These are phyloP conservation scores for Dermolepida albohirtum DNA, from an alignment of 2,888 invertebrate species.

Conservation along the genomic window DNA sequence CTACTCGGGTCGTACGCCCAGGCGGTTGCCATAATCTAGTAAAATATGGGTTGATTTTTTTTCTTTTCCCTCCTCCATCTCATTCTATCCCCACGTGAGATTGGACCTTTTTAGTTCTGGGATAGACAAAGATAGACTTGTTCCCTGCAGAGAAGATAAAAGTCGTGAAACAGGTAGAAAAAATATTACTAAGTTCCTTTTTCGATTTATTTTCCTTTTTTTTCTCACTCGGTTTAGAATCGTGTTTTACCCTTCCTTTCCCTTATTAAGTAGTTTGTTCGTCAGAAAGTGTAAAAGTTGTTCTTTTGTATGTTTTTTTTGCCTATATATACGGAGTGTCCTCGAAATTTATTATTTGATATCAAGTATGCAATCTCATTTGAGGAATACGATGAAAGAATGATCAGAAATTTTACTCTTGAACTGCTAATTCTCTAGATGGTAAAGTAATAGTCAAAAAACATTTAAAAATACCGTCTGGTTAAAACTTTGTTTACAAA, in stretches of 20 bases:
- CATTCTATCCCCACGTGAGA: neutral
- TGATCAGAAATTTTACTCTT: no score
- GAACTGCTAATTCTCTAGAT: no score
- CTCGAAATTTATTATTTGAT: no score
- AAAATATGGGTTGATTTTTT: slow-evolving; percentile 37
- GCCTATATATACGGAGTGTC: neutral
- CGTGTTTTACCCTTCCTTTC: slow-evolving; percentile 34
- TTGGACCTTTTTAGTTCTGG: neutral
- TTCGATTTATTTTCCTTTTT: slow-evolving; percentile 33
- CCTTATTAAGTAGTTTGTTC: slow-evolving; percentile 38
- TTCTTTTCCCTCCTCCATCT: slow-evolving; percentile 20
- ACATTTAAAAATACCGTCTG: no score
- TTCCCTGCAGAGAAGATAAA: slow-evolving; percentile 24
- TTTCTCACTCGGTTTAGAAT: slow-evolving; percentile 8
- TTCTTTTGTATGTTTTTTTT: slow-evolving; percentile 15
- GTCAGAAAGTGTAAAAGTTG: slow-evolving; percentile 22
- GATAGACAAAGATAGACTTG: slow-evolving; percentile 8
- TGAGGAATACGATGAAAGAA: no score
- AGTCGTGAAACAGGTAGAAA: slow-evolving; percentile 38
- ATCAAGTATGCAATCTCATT: no score
- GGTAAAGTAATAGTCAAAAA: no score
- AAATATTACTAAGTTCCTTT: slow-evolving; percentile 35
- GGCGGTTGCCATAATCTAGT: slow-evolving; percentile 38
- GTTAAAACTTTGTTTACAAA: no score
- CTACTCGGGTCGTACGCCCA: slow-evolving; percentile 34